Evolutionary conservation across 1,140 invertebrate species (phyloP), one percentile per base, ranked within the genome.

Genomic region (Drepana arcuata): DNA sequence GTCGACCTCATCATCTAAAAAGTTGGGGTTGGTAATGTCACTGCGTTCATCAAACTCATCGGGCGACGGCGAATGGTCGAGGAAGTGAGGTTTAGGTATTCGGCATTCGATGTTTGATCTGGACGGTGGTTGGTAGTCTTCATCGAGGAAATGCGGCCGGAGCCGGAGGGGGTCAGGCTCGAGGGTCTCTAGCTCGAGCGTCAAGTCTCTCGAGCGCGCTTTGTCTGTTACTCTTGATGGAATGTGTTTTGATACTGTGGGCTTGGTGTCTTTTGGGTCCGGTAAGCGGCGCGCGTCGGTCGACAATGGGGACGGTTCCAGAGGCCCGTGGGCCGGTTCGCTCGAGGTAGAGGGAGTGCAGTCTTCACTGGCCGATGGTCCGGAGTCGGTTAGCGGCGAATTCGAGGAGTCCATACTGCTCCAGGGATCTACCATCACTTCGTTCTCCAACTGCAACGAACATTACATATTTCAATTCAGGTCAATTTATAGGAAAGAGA

Each of bases 61-160:
- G 0, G 81, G 80, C 9, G 81, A 84, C 3, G 78, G 81, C 0
- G 81, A 83, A 36, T 83, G 80, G 34, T 84, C 83, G 9, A 84
- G 57, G 34, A 84, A 84, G 41, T 84, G 83, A 24, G 83, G 83
- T 65, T 84, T 84, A 2, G 71, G 81, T 28, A 84, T 84, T 43
- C 74, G 67, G 48, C 82, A 84, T 51, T 84, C 81, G 25, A 74
- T 71, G 41, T 84, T 85, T 15, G 84, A 84, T 39, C 80, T 83
- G 10, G 85, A 83, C 26, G 85, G 84, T 16, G 75, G 73, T 30
- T 84, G 80, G 28, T 85, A 86, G 57, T 87, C 86, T 48, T 88
- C 86, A 50, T 88, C 86, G n/a, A 87, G 67, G 43, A 88, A 88
- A 56, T 86, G 86, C 9, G 85, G 84, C 34, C 84, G 83, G 41